phyloP scores from a whole-genome alignment of 2,888 invertebrate species.

The Meloe dianella region DNA sequence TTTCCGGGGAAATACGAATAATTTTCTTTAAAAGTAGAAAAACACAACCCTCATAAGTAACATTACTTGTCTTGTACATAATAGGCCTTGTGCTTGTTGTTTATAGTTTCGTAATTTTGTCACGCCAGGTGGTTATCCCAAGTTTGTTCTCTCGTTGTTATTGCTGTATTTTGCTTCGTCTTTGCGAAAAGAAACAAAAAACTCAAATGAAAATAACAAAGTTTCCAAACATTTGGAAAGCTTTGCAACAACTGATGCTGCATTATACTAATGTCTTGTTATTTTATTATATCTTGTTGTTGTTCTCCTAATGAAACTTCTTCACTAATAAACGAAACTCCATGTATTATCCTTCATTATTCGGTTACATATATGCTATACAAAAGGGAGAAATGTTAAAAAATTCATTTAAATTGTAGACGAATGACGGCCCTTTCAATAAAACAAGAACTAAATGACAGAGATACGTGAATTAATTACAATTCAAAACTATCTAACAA shows the following conservation, averaged over 20 bases:
- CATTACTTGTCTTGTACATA: slow-evolving; percentile 22
- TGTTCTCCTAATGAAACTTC: neutral
- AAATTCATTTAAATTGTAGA: slow-evolving; percentile 5
- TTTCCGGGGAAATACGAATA: slow-evolving; percentile 27
- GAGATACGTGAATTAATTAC: slow-evolving; percentile 10
- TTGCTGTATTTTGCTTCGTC: neutral
- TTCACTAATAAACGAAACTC: neutral
- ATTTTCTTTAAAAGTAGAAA: slow-evolving; percentile 23
- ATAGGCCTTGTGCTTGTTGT: slow-evolving; percentile 28
- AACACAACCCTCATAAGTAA: slow-evolving; percentile 24
- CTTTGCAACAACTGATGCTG: neutral
- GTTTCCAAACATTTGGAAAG: slow-evolving; percentile 3
- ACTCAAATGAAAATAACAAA: neutral
- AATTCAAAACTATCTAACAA: slow-evolving; percentile 1
- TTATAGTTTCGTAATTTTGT: slow-evolving; percentile 34
- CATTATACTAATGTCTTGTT: neutral
- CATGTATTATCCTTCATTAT: neutral
- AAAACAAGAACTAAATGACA: neutral
- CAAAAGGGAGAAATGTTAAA: neutral
- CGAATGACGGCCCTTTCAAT: neutral
- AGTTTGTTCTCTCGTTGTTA: neutral
- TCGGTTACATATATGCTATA: neutral
- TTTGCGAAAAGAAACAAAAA: neutral
- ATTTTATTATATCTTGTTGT: slow-evolving; percentile 2
- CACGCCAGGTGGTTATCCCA: slow-evolving; percentile 30